Percentiles rank a stretch among this genome's conserved stretches.
These are phyloP conservation scores for Hippopotamus amphibius DNA, from an alignment of 2,113 vertebrate species.

Conservation along the genomic window DNA sequence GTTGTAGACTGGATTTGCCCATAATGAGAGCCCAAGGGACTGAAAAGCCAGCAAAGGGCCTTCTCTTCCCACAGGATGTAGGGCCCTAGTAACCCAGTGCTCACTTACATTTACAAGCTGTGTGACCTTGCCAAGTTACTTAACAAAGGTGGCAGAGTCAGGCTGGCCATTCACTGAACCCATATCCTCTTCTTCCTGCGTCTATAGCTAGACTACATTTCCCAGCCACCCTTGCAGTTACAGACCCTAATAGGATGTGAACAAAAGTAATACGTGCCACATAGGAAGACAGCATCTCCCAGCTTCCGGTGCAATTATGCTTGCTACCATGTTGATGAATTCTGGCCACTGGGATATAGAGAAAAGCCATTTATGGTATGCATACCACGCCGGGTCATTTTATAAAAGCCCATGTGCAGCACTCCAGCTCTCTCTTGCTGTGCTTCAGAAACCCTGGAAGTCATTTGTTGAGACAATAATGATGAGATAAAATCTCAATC, in stretches of 20 bases:
- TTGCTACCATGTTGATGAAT: background rate
- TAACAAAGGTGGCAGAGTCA: background rate
- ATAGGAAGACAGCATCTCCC: background rate
- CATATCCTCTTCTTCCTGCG: background rate
- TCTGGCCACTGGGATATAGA: background rate
- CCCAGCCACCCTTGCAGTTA: background rate
- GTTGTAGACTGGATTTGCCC: background rate
- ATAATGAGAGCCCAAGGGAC: background rate
- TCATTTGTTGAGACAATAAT: background rate
- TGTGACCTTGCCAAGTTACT: background rate
- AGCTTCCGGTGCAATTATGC: background rate
- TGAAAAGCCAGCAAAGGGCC: background rate
- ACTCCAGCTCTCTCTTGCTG: background rate
- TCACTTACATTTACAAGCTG: background rate
- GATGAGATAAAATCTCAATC: background rate
- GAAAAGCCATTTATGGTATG: background rate
- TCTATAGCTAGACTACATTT: background rate
- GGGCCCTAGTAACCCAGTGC: background rate
- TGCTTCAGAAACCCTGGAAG: background rate
- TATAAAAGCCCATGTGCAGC: background rate
- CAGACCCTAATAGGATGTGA: background rate
- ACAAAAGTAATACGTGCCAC: rapidly evolving
- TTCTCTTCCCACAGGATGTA: background rate
- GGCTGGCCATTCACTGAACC: background rate
- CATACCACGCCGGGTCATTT: background rate